Evolutionary conservation across 1,140 invertebrate genomes (phyloP).

Genomic region (Drosophila subobscura): DNA sequence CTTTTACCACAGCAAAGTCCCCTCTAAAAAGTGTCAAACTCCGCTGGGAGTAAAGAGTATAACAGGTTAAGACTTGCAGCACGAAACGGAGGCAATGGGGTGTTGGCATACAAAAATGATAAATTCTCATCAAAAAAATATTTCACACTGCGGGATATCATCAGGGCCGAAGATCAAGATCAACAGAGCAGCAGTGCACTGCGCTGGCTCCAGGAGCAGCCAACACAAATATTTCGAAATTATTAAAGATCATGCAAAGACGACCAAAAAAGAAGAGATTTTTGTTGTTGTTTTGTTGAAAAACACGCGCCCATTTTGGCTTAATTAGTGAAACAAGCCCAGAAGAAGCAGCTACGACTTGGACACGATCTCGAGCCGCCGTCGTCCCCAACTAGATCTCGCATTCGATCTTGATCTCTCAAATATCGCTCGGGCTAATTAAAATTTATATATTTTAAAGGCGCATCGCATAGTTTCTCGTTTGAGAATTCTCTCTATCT

Average conservation of each 20-base stretch:
- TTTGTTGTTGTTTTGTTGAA: conserved; percentile 21
- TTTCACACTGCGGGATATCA: conserved; percentile 80
- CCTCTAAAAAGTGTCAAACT: not conserved
- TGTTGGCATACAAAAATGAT: conserved; percentile 73
- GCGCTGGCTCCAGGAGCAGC: conserved; percentile 15
- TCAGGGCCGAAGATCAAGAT: conserved; percentile 62
- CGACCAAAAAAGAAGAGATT: conserved; percentile 25
- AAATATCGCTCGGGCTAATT: conserved; percentile 75
- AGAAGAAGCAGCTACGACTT: conserved; percentile 39
- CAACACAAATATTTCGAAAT: conserved; percentile 73
- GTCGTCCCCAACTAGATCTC: conserved; percentile 21
- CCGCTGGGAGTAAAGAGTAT: conserved; percentile 1
- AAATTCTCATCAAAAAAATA: conserved; percentile 81
- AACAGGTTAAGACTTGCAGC: not conserved
- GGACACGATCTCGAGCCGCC: conserved; percentile 41
- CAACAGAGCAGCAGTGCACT: conserved; percentile 18
- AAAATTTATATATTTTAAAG: conserved; percentile 76
- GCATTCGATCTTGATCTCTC: conserved; percentile 69
- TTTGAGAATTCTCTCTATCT: conserved; percentile 33
- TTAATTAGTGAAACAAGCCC: conserved; percentile 79
- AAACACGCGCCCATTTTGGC: conserved; percentile 77
- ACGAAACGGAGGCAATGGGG: conserved; percentile 41
- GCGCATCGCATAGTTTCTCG: conserved; percentile 64
- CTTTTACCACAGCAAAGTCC: too few species aligned
- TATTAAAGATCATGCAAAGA: conserved; percentile 80